Evolutionary conservation across 1,140 invertebrate genomes (phyloP), one percentile per base, ranked within the genome.

Genomic region (Epicauta chinensis): DNA sequence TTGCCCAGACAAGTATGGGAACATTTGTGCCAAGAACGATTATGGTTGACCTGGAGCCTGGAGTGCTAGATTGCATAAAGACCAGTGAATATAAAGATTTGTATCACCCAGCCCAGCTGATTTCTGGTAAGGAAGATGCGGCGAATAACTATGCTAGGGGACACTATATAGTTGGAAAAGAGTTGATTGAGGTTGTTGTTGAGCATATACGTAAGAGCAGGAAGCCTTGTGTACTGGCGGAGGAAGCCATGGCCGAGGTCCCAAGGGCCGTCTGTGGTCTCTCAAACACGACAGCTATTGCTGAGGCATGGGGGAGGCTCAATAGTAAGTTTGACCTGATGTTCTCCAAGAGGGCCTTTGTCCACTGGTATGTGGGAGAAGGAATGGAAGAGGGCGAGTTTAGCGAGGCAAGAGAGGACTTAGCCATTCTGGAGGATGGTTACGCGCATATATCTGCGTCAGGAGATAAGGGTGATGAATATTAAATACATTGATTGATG

Each of bases 301-400:
- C 86, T 9, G 91, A 95, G 66, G 90, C 88, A 16, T 91, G 87
- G 87, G 81, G 82, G 31, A 78, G 85, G 56, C 69, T 89, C 38
- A 83, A 89, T 68, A 83, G 87, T 64, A 91, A 91, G 71, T 91
- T 90, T 67, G 86, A 91, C 65, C 69, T 89, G 43, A 89, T 80
- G 87, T 89, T 87, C 73, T 82, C 83, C 66, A 91, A 91, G 76
- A 75, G 86, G 55, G 88, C 88, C 34, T 91, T 91, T 65, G 84
- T 91, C 14, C 88, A 91, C 67, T 91, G 87, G 87, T 88, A 87
- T 64, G 84, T 89, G 13, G 85, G 86, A 53, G 87, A 91, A 76
- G 87, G 87, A 66, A 89, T 90, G 86, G 87, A 91, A 69, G 85
- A 89, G 70, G 84, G 84, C 36, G 87, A 90, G 71, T 92, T 92